A percentile compares a stretch with the other conserved stretches of the same genome.
Conservation (phyloP, 1,140 invertebrate species). For the Camponotus pennsylvanicus region DNA sequence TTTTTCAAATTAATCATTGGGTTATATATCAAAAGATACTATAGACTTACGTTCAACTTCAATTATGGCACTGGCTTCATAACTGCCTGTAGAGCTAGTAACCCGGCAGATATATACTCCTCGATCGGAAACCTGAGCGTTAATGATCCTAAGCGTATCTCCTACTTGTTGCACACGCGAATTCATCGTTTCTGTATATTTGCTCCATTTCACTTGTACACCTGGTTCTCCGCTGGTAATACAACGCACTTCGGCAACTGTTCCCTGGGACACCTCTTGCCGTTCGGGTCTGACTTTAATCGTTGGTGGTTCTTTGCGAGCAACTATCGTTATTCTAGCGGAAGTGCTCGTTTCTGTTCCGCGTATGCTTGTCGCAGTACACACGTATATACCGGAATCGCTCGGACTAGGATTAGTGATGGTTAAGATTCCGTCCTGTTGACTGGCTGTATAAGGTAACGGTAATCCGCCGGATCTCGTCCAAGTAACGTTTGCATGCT, state of each 20-base stretch:
- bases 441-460: constrained; percentile 87
- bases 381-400: constrained; percentile 94
- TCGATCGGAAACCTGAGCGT: constrained; percentile 91
- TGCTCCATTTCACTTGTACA: constrained; percentile 93
- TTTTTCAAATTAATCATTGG: no score
- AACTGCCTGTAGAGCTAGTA: constrained; percentile 86
- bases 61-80: constrained; percentile 91
- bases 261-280: constrained; percentile 92
- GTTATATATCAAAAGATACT: no score
- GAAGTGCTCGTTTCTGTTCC: constrained; percentile 77
- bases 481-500: constrained; percentile 86
- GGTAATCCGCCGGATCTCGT: constrained; percentile 85
- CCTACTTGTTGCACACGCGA: constrained; percentile 89
- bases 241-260: constrained; percentile 92
- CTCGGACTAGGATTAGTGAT: constrained; percentile 89
- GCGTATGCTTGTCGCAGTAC: constrained; percentile 87
- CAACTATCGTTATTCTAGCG: constrained; percentile 76
- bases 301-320: constrained; percentile 83
- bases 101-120: constrained; percentile 93
- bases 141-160: constrained; percentile 90
- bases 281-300: constrained; percentile 89
- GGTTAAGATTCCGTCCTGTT: constrained; percentile 90
- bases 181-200: constrained; percentile 89
- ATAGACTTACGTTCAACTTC: constrained; percentile 94
- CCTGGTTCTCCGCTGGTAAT: constrained; percentile 89